Base-by-base conservation (phyloP, 2,113 vertebrate species). In the Perca fluviatilis region DNA sequence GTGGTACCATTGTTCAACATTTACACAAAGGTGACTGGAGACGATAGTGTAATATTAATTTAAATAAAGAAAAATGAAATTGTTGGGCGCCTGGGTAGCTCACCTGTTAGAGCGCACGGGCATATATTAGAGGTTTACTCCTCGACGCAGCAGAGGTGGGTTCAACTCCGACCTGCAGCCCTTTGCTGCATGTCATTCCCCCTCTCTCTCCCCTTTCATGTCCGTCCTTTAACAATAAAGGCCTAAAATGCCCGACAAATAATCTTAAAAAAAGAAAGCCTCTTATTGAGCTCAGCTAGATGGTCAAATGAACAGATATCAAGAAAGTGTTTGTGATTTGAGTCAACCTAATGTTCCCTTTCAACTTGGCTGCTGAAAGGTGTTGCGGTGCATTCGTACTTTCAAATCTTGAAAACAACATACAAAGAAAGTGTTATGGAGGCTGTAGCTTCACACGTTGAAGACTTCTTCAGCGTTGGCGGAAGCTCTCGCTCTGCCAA, bases 371-470 rank as follows among this genome's bases (percentile, higher is more conserved):
- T 60, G 69, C 71, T 83, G 6, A 61, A 66, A 79, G 33, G 70
- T 84, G 70, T 66, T 83, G 69, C 54, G 4, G 64, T 75, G 23
- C 64, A 0, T 61, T 83, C 68, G 80, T 79, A 50, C 87, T 84
- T 89, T 71, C 27, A 75, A 79, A 65, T 27, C 12, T 82, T 74
- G 49, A 69, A 89, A 58, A 47, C 46, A 78, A 47, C 19, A 43
- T 4, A 70, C 61, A 80, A 74, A 74, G 40, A 82, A 79, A 68
- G 56, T 57, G 65, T 56, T 80, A 56, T 60, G 78, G 80, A 86
- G 79, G 90, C 81, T 89, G 82, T 21, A 76, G 83, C 70, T 87
- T 63, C 27, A 56, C 58, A 70, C 70, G 79, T 83, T 73, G 61
- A 73, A 85, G 65, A 47, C 58, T 25, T 67, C 14, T 57, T 60